Base-by-base conservation (phyloP, 2,888 invertebrate species). In the Archips crataeganus region DNA sequence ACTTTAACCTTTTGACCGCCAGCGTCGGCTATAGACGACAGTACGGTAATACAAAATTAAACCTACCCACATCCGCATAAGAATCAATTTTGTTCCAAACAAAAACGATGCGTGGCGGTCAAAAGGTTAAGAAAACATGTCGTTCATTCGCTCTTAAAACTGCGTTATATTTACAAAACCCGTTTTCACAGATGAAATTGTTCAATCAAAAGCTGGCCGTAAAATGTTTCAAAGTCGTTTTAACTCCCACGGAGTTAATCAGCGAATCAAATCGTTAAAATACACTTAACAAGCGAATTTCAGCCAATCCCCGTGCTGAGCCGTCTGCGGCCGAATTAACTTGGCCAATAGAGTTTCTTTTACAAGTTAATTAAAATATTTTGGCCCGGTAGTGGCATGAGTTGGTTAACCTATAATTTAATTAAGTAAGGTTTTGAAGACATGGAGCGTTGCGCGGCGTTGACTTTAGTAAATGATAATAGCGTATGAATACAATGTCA, bases 331-430 rank as follows among this genome's bases (percentile, higher is more conserved):
- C 32, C 60, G 60, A 34, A 60, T 60, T 42, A 62, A 70, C 47
- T 75, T 67, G 75, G 79, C 78, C 79, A 79, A 80, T 77, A 78
- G 78, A 77, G 80, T 80, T 80, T 80, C 77, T 83, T 78, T 79
- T 76, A 77, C 77, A 81, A 85, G 82, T 86, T 87, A 87, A 88
- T 88, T 88, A 85, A 86, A 84, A 84, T 81, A 80, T 79, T 79
- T 77, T 74, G 78, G 77, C 69, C 77, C 77, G 61, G 75, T 76
- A 75, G 76, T 5, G 5, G 1, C 69, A 74, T n/a, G 6, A 2
- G 51, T 45, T 10, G 34, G 42, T 49, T 74, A 65, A 47, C 8
- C n/a, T 49, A 13, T 49, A 36, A 47, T 36, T 9, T 36, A 59
- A 59, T 23, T 23, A 5, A 1, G n/a, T 1, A 3, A n/a, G n/a